Conservation (phyloP, 2,797 vertebrate genomes). For the Naso thynnoides region DNA sequence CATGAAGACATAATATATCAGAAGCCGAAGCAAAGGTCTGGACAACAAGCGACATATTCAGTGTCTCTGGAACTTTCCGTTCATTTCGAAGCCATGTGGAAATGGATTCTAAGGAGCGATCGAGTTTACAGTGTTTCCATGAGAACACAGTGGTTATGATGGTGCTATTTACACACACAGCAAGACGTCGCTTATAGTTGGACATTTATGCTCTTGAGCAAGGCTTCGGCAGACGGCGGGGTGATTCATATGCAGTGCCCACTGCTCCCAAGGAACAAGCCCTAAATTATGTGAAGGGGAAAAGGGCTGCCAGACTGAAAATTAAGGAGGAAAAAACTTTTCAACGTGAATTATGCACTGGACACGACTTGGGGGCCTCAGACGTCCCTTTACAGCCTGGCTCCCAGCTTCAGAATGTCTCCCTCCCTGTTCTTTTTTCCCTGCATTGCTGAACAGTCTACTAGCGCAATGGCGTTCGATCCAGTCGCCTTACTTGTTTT, state of each 20-base stretch:
- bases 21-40: neutral
- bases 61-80: constrained; percentile 42
- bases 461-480: constrained; percentile 32
- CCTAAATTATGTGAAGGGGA: constrained; percentile 81
- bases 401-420: constrained; percentile 62
- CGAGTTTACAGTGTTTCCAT: constrained; percentile 62
- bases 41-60: neutral
- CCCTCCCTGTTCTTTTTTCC: constrained; percentile 28
- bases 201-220: constrained; percentile 58
- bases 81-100: constrained; percentile 26
- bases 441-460: constrained; percentile 49
- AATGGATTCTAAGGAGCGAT: constrained; percentile 36
- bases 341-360: constrained; percentile 84
- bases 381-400: constrained; percentile 82
- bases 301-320: constrained; percentile 82
- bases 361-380: constrained; percentile 78
- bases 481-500: constrained; percentile 66
- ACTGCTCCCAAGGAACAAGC: constrained; percentile 71
- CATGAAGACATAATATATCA: neutral
- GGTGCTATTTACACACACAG: constrained; percentile 67
- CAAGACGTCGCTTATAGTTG: constrained; percentile 50
- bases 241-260: constrained; percentile 78
- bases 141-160: constrained; percentile 54
- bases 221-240: constrained; percentile 44
- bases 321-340: constrained; percentile 85